A percentile compares a stretch with the other conserved stretches of the same genome.
Conservation (phyloP, 2,113 vertebrate species). For the Nyctibius bracteatus region DNA sequence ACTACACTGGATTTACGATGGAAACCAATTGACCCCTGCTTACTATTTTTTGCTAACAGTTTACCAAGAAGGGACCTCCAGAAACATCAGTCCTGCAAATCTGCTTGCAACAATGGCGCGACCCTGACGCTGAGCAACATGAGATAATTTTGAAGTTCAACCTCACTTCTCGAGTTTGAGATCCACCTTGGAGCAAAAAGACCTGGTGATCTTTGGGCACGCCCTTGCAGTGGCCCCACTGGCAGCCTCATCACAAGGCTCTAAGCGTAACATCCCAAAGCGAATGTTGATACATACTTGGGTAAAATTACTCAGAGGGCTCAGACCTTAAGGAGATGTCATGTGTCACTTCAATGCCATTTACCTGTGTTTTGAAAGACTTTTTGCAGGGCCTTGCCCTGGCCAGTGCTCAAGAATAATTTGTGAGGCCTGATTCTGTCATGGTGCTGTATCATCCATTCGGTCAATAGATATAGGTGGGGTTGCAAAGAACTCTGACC, state of each 20-base stretch:
- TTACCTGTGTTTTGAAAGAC: not conserved
- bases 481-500: not conserved
- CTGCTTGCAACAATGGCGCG: not conserved
- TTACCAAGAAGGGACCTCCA: not conserved
- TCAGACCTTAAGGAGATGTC: not conserved
- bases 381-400: not conserved
- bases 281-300: not conserved
- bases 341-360: rapidly evolving
- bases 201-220: not conserved
- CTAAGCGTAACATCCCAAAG: not conserved
- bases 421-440: not conserved
- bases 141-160: not conserved
- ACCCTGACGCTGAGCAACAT: not conserved
- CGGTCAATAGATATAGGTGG: rapidly evolving
- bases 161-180: not conserved
- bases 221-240: not conserved
- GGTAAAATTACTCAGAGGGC: not conserved
- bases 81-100: not conserved
- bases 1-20: not conserved
- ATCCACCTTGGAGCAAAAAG: not conserved
- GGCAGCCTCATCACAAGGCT: not conserved
- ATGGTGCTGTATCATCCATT: not conserved
- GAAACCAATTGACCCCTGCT: not conserved
- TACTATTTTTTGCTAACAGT: not conserved
- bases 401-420: not conserved